A percentile compares a stretch with the other conserved stretches of the same genome.
phyloP scores from a whole-genome alignment of 2,888 invertebrate genomes.

The Conistra vaccinii region DNA sequence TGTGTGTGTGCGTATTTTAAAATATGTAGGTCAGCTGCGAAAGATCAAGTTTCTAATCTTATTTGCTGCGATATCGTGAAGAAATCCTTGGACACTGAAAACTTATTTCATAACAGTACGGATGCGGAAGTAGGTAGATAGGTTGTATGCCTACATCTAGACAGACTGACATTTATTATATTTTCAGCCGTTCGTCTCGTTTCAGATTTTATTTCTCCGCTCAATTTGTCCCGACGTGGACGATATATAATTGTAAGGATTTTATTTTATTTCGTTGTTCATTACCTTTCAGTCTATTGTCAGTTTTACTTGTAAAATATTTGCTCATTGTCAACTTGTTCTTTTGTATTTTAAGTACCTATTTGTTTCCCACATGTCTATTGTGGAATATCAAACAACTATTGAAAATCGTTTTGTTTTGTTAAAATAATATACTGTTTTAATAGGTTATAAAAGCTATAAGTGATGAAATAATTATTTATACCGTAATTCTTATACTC shows the following conservation, averaged over 20 bases:
- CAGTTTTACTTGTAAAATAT: slow-evolving; percentile 1
- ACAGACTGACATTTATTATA: slow-evolving; percentile 37
- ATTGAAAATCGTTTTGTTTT: neutral
- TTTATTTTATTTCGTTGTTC: slow-evolving; percentile 39
- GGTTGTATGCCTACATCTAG: slow-evolving; percentile 10
- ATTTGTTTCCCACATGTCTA: neutral
- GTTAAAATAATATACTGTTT: neutral
- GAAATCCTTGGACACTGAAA: slow-evolving; percentile 14
- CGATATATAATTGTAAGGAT: slow-evolving; percentile 7
- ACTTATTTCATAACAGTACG: neutral
- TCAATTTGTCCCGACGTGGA: slow-evolving; percentile 11
- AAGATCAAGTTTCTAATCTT: slow-evolving; percentile 31
- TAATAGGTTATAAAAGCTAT: neutral
- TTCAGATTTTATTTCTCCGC: slow-evolving; percentile 31
- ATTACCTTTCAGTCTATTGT: slow-evolving; percentile 18
- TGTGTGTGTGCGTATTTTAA: slow-evolving; percentile 26
- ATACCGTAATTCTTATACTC: neutral
- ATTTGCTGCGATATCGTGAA: slow-evolving; percentile 17
- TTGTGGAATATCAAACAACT: no score
- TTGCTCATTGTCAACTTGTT: slow-evolving; percentile 1
- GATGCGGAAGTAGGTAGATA: neutral
- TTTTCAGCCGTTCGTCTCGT: neutral
- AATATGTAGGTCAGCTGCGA: slow-evolving; percentile 53
- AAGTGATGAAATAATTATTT: neutral
- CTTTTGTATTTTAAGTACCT: slow-evolving; percentile 8